Base-by-base conservation (phyloP, 2,888 invertebrate genomes). In the Sphinx pinastri region DNA sequence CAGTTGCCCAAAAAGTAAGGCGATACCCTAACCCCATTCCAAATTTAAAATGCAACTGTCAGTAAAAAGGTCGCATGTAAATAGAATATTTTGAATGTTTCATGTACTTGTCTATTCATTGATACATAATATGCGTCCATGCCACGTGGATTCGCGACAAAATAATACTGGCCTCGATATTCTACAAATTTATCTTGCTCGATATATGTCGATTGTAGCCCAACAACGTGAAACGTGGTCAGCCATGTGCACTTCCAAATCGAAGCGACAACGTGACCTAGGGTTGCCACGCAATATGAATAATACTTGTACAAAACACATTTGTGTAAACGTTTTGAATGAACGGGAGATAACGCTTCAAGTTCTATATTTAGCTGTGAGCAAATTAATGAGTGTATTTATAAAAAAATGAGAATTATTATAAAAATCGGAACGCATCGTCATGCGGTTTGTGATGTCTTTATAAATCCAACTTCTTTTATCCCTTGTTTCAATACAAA, bases 201-300 rank as follows among this genome's bases (percentile, higher is more conserved):
- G 6, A 45, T 59, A 51, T 47, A 25, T 70, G 52, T 38, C 60
- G 70, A 67, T 54, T 51, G 19, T 54, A 60, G 67, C 38, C 38
- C 51, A 67, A 13, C 71, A 74, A 74, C 74, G 73, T 72, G 72
- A 72, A 51, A 57, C 72, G 72, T 74, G 72, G 71, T 68, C 12
- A 31, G 72, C 70, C 74, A 74, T 74, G 74, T 72, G 74, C 73
- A 71, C 45, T 57, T 69, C 69, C 68, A 68, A 70, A 71, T 71
- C 70, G 69, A 69, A 47, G 31, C 14, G 38, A 16, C 68, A 69
- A 73, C 71, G 73, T 73, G 73, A 71, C 69, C 14, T 31, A 71
- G 69, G 69, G 69, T 57, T 68, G 66, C 14, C 69, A 54, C 69
- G n/a, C 25, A 69, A 52, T 38, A 25, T 14, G 14, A 51, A 45